Conservation (phyloP, 2,113 vertebrate genomes). For the Mystacornis crossleyi region DNA sequence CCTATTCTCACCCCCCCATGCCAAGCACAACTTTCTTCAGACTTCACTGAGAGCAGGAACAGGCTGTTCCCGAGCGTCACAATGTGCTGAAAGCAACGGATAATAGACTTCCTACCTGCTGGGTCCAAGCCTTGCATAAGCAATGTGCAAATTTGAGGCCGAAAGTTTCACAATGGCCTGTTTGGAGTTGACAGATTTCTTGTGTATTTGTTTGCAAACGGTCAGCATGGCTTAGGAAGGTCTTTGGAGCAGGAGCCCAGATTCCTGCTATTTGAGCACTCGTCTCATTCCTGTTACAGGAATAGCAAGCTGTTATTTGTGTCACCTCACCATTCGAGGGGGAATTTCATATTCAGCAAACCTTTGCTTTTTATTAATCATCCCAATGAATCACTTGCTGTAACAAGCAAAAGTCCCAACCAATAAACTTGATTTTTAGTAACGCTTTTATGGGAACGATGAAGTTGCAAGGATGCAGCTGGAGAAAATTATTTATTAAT, state of each 20-base stretch:
- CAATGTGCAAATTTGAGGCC: not conserved
- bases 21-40: not conserved
- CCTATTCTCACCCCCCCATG: not conserved
- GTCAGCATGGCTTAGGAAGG: not conserved
- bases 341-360: not conserved
- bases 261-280: not conserved
- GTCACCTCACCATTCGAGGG: not conserved
- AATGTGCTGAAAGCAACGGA: not conserved
- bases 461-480: not conserved
- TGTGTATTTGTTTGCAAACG: not conserved
- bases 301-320: not conserved
- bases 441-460: not conserved
- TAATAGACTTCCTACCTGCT: not conserved
- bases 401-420: not conserved
- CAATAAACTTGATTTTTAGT: not conserved
- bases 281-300: accelerated
- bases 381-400: not conserved
- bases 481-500: not conserved
- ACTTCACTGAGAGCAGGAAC: not conserved
- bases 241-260: not conserved
- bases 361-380: not conserved
- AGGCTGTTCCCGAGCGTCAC: not conserved
- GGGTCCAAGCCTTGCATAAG: not conserved
- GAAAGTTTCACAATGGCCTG: not conserved
- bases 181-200: not conserved